Conservation (phyloP, 2,888 invertebrate genomes). For the Venusia cambrica region DNA sequence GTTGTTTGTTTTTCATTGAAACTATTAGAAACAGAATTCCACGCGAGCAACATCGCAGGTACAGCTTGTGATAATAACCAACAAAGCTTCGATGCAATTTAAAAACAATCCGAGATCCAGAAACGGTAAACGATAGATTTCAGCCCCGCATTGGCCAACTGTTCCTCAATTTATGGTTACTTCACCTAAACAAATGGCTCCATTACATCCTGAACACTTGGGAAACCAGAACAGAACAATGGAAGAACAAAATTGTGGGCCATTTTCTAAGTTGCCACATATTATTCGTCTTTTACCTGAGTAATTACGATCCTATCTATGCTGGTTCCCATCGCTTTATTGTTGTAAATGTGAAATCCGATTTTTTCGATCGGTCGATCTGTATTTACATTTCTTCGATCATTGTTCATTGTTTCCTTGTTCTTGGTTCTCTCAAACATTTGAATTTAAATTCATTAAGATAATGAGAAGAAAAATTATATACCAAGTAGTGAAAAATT, state of each 20-base stretch:
- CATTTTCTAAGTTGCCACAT: conserved; percentile 22
- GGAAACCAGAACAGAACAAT: conserved; percentile 29
- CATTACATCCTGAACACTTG: conserved; percentile 23
- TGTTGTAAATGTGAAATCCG: conserved; percentile 37
- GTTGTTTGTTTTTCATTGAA: too few species aligned
- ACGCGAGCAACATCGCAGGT: too few species aligned
- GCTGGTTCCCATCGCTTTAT: conserved; percentile 34
- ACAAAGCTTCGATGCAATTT: conserved; percentile 3
- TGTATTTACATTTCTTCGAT: conserved; percentile 15
- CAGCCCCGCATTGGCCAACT: conserved; percentile 6
- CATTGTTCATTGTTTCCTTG: conserved; percentile 16
- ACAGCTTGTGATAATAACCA: too few species aligned
- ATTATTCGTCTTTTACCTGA: conserved; percentile 27
- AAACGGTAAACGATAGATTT: conserved; percentile 5
- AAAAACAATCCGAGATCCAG: conserved; percentile 4
- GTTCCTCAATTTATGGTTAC: conserved; percentile 24
- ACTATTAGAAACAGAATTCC: too few species aligned
- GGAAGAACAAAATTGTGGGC: conserved; percentile 25
- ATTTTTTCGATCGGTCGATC: conserved; percentile 33
- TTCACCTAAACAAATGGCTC: conserved; percentile 22
- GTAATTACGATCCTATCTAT: conserved; percentile 37
- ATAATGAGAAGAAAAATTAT: too few species aligned
- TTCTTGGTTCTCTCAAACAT: conserved; percentile 9
- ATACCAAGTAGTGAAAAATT: too few species aligned
- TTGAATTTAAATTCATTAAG: conserved; percentile 9